Base-by-base conservation (phyloP, 2,797 vertebrate species). In the Bucorvus abyssinicus region DNA sequence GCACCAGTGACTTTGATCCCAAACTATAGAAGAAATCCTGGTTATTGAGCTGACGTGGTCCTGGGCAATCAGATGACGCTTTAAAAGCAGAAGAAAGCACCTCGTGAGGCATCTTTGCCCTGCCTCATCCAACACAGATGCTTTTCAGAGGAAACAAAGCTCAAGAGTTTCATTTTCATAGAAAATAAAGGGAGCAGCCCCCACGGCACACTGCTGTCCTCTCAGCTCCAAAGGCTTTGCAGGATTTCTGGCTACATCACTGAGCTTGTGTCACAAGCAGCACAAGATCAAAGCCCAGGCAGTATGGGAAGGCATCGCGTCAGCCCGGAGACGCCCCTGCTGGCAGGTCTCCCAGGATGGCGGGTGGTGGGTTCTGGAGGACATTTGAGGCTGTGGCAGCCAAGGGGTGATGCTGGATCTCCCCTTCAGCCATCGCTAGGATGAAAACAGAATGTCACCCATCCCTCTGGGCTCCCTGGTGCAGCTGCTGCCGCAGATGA, bases 261-360 rank as follows among this genome's bases (percentile, higher is more conserved):
- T 14, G 76, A 52, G 53, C n/a, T 67, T 53, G 0, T 20, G 34
- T 19, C 68, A 49, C 74, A 40, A 24, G 22, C 24, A 47, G 8
- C 16, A 2, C 4, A 23, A 63, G 16, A 40, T 12, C 45, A 50
- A 64, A 86, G 57, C 32, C 7, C 29, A 26, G 68, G 30, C 5
- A 42, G 20, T 3, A 14, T 0, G 5, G n/a, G 47, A 50, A 78
- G 15, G 30, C 32, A 40, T 8, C 2, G 0, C 13, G 0, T 26
- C 76, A 64, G 26, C 7, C 59, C 19, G 2, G 49, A 20, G 49
- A 12, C 20, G 34, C 29, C 30, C 45, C 45, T 70, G 47, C 50
- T n/a, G 1, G 7, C 49, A 63, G 71, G 55, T 24, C n/a, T 15
- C 53, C 3, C 19, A 3, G 24, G 10, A 10, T 15, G 32, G 50